Evolutionary conservation across 2,797 vertebrate species (phyloP), one percentile per base, ranked within the genome.

Genomic region (Enteromius paludinosus): DNA sequence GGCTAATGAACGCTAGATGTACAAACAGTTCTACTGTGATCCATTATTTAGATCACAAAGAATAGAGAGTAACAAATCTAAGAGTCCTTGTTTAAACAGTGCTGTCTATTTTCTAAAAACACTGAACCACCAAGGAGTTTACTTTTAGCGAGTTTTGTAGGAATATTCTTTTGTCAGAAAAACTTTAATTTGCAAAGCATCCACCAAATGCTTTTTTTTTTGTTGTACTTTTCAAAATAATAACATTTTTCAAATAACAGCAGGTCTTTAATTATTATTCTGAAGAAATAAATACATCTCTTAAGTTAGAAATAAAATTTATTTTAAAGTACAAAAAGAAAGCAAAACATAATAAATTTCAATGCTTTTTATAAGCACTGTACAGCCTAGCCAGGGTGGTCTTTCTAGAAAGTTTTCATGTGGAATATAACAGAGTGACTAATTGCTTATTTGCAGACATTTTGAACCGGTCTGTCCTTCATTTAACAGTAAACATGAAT

Each of bases 401-500:
- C 4, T 43, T 75, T 61, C n/a, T 75, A 14, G 35, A 61, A 28
- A 41, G 23, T 2, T 3, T 23, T 28, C 54, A 41, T 18, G 35
- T 59, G 11, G 71, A 54, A 54, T 54, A 41, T 61, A n/a, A 41
- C 3, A 45, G 54, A 61, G 78, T 0, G 7, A 61, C 38, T 20
- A 15, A 80, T 43, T 45, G 38, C 66, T 8, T 80, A 30, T 71
- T 81, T 35, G 25, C 28, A 35, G 28, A 18, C 41, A 62, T 71
- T 62, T 61, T 38, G 28, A 64, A 64, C 14, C 3, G 3, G 28
- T 35, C 43, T 41, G 45, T 72, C 41, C 30, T 62, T 81, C 68
- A 81, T 64, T 35, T 47, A 62, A 71, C 68, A 49, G 69, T 72
- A 23, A 80, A 47, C 23, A 49, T 12, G n/a, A 74, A 18, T 73